Conservation (phyloP, 1,140 invertebrate species). For the Conus betulinus region DNA sequence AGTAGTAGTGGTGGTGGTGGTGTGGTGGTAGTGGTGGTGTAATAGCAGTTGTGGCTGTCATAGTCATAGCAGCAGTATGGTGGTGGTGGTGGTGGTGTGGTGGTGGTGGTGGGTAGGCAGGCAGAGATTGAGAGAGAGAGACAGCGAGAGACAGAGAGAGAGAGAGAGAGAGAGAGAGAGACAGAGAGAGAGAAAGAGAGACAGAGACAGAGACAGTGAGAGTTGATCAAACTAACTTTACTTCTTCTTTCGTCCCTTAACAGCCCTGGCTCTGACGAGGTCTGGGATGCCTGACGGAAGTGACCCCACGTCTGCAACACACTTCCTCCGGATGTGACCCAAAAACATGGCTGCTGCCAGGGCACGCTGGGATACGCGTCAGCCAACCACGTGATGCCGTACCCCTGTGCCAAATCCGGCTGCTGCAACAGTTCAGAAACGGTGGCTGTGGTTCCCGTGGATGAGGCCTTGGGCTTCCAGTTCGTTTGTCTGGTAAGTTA, state of each 20-base stretch:
- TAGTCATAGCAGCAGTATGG: too few species aligned
- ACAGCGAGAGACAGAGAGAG: background rate
- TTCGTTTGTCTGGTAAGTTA: slow-evolving; percentile 58
- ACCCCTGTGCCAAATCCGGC: slow-evolving; percentile 54
- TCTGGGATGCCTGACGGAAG: background rate
- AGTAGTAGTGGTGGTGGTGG: too few species aligned
- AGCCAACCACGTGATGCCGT: slow-evolving; percentile 48
- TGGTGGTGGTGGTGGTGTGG: too few species aligned
- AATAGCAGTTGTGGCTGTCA: too few species aligned
- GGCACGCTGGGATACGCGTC: slow-evolving; percentile 62
- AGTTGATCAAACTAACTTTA: background rate
- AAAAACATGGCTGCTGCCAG: slow-evolving; percentile 51
- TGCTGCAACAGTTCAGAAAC: slow-evolving; percentile 62
- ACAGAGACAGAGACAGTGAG: background rate
- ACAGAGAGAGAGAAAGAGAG: background rate
- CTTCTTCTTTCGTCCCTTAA: background rate
- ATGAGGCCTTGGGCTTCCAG: slow-evolving; percentile 59
- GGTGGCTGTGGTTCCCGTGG: slow-evolving; percentile 57
- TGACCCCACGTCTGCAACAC: slow-evolving; percentile 5
- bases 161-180: background rate
- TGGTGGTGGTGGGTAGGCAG: too few species aligned
- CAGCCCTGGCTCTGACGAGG: slow-evolving; percentile 9
- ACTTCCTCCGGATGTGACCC: background rate
- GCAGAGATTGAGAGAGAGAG: background rate
- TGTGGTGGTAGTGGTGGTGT: too few species aligned